phyloP scores from a whole-genome alignment of 2,888 invertebrate species.

The Stenoptilia bipunctidactyla region DNA sequence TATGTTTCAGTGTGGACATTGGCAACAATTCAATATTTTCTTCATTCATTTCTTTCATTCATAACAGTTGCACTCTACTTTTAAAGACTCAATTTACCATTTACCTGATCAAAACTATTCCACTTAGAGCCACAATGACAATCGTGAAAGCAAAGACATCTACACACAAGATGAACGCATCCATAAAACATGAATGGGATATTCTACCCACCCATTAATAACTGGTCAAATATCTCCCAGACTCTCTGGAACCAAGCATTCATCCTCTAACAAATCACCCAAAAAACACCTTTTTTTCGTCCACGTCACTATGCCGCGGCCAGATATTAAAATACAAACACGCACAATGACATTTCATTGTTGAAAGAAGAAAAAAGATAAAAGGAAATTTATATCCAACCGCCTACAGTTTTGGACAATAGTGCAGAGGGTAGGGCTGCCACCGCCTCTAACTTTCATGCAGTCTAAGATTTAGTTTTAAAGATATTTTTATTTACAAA shows the following conservation, averaged over 20 bases:
- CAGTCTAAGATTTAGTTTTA: too few species aligned
- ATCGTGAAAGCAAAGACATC: conserved; percentile 27
- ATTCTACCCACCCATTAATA: conserved; percentile 36
- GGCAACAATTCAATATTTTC: too few species aligned
- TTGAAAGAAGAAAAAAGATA: conserved; percentile 42
- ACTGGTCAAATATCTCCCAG: conserved; percentile 35
- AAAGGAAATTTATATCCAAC: conserved; percentile 44
- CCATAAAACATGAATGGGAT: conserved; percentile 29
- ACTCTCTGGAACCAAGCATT: conserved; percentile 55
- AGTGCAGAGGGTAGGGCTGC: conserved; percentile 29
- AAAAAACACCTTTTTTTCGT: conserved; percentile 54
- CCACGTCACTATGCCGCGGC: conserved; percentile 29
- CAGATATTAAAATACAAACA: conserved; percentile 63
- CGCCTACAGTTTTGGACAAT: conserved; percentile 38
- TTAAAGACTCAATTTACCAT: conserved; percentile 11
- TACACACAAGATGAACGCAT: conserved; percentile 20
- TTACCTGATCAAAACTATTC: conserved; percentile 13
- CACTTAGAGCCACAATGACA: conserved; percentile 12
- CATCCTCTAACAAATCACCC: conserved; percentile 37
- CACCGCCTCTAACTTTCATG: too few species aligned
- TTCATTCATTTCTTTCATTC: too few species aligned
- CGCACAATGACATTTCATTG: conserved; percentile 57
- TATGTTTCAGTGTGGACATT: too few species aligned
- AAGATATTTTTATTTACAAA: too few species aligned
- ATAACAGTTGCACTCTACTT: too few species aligned